phyloP scores from a whole-genome alignment of 2,888 invertebrate genomes.

The Unio delphinus region DNA sequence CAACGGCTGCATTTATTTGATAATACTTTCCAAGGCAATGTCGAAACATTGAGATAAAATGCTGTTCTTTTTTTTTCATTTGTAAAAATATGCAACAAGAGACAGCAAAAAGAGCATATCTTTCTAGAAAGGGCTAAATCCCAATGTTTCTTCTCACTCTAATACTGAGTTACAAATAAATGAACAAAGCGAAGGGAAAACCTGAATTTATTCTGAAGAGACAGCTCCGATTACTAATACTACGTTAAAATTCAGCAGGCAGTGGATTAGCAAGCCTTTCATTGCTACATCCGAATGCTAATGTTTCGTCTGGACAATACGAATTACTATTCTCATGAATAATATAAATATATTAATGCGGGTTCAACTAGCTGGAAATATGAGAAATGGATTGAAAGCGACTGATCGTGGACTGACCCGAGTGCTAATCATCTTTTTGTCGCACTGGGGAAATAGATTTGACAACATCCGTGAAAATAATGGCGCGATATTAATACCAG shows the following conservation, averaged over 20 bases:
- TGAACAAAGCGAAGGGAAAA: conserved; percentile 37
- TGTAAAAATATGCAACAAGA: no score
- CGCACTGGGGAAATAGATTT: no score
- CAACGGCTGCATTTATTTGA: no score
- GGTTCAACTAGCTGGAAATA: conserved; percentile 6
- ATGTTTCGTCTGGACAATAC: conserved; percentile 55
- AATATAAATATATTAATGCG: conserved; percentile 46
- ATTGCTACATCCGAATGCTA: conserved; percentile 50
- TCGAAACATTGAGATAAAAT: no score
- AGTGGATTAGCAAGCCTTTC: conserved; percentile 47
- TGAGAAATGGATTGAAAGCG: conserved; percentile 27
- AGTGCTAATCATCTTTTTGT: conserved; percentile 2
- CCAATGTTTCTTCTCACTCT: no score
- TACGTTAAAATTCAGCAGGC: conserved; percentile 55
- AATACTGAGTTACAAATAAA: conserved; percentile 32
- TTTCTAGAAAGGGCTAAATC: no score
- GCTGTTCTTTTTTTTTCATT: no score
- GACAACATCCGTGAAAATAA: no score
- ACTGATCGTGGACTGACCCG: conserved; percentile 13
- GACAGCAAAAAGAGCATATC: no score
- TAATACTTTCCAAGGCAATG: no score
- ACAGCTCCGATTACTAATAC: conserved; percentile 49
- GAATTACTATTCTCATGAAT: conserved; percentile 54
- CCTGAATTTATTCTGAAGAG: conserved; percentile 50
- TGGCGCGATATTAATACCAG: no score